Conservation (phyloP, 2,888 invertebrate genomes). For the Ectobius pallidus region DNA sequence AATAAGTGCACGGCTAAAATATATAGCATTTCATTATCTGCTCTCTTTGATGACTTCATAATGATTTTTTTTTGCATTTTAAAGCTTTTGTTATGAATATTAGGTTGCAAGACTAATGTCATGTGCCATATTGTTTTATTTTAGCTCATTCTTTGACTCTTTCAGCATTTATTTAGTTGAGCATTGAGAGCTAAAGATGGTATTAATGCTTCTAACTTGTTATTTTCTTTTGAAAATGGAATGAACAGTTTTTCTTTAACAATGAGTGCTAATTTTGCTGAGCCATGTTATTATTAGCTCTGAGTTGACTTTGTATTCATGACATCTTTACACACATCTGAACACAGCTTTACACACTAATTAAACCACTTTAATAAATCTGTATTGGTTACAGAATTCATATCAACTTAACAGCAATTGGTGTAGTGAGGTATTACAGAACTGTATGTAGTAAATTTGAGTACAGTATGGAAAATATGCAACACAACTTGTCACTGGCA, state of each 20-base stretch:
- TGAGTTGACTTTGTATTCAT: conserved; percentile 6
- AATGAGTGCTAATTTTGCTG: neutral
- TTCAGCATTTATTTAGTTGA: neutral
- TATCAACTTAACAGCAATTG: no score
- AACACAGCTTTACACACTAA: neutral
- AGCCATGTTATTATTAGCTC: neutral
- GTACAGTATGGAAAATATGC: no score
- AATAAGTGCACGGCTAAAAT: no score
- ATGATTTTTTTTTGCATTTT: neutral
- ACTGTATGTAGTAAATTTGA: no score
- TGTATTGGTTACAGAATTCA: no score
- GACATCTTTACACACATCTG: neutral
- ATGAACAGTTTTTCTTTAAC: neutral
- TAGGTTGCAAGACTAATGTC: no score
- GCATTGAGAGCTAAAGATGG: neutral
- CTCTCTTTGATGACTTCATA: neutral
- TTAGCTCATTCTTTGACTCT: no score
- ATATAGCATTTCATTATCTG: no score
- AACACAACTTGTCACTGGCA: no score
- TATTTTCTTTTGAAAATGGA: neutral
- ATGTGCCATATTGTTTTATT: no score
- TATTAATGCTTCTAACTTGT: neutral
- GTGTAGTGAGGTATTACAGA: neutral
- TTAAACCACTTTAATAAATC: no score
- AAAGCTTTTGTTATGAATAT: neutral